These are phyloP conservation scores for Stomorhina lunata DNA, from an alignment of 2,888 invertebrate species.

Conservation along the genomic window DNA sequence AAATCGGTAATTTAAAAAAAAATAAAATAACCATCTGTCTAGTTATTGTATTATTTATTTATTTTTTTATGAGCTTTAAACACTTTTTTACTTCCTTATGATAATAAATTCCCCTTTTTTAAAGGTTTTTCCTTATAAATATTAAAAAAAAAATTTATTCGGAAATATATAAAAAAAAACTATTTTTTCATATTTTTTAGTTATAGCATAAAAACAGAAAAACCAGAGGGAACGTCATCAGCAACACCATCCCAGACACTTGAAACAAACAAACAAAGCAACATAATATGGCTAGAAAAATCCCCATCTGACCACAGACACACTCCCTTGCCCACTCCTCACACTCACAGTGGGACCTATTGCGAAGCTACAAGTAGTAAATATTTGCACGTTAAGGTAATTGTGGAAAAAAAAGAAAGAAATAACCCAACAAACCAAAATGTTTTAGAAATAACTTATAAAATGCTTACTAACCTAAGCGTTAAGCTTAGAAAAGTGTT, in stretches of 20 bases:
- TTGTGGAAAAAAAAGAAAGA: slow-evolving; percentile 37
- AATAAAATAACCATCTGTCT: no score
- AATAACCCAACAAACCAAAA: background rate
- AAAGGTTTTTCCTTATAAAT: background rate
- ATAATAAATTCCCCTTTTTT: background rate
- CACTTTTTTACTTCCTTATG: slow-evolving; percentile 9
- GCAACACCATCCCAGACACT: slow-evolving; percentile 44
- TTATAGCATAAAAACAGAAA: slow-evolving; percentile 19
- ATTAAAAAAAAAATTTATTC: background rate
- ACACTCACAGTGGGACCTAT: background rate
- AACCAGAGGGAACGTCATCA: slow-evolving; percentile 22
- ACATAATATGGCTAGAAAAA: slow-evolving; percentile 38
- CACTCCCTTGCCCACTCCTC: background rate
- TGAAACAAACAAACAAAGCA: slow-evolving; percentile 20
- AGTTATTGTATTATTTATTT: slow-evolving; percentile 20
- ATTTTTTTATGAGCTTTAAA: slow-evolving; percentile 1
- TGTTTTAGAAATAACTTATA: no score
- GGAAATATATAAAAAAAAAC: slow-evolving; percentile 19
- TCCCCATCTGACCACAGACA: slow-evolving; percentile 30
- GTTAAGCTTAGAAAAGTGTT: no score
- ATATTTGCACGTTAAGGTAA: slow-evolving; percentile 62
- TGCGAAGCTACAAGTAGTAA: slow-evolving; percentile 48
- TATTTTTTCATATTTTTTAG: slow-evolving; percentile 15
- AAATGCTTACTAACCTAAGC: no score
- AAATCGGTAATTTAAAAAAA: no score